Base-by-base conservation (phyloP, 1,140 invertebrate species). In the Coptotermes formosanus region DNA sequence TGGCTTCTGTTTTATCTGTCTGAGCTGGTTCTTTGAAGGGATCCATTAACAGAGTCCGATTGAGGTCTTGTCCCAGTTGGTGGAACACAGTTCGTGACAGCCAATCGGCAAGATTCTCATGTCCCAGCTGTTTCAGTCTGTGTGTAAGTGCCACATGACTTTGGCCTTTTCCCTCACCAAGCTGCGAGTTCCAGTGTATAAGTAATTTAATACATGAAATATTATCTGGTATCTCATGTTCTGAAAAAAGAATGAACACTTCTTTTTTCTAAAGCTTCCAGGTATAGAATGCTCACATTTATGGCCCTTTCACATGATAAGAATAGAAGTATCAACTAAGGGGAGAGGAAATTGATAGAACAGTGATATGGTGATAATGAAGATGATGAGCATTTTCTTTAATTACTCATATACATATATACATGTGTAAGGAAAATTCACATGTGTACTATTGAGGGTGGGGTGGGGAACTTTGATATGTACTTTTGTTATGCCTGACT, bases 71-170 rank as follows among this genome's bases (percentile, higher is more conserved):
- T 23, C 92, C 91, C 75, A 94, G 88, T 87, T 93, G 90, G 85
- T 91, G 89, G 89, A 94, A 94, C 6, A 92, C 91, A 8, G 91
- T 92, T 86, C 89, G 92, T 16, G 93, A 92, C 2, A 95, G 88
- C 93, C 93, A 94, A 88, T 94, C 91, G 1, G 94, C 93, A 86
- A 95, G 88, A 87, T 93, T 91, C 11, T 88, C 87, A 88, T 91
- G 92, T 87, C 91, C 91, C 82, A 95, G 89, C 90, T 94, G 93
- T 48, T 92, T 90, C 19, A 95, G 88, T 87, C 93, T 91, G 64
- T 91, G 91, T 55, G 89, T 89, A 14, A 94, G 85, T 44, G 90
- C 85, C 87, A 92, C 91, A 87, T 94, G 93, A 25, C 92, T 92
- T 87, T 92, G 91, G 2, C 92, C 92, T 87, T 89, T 90, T 3